phyloP scores from a whole-genome alignment of 2,113 vertebrate species.

The Castor canadensis region DNA sequence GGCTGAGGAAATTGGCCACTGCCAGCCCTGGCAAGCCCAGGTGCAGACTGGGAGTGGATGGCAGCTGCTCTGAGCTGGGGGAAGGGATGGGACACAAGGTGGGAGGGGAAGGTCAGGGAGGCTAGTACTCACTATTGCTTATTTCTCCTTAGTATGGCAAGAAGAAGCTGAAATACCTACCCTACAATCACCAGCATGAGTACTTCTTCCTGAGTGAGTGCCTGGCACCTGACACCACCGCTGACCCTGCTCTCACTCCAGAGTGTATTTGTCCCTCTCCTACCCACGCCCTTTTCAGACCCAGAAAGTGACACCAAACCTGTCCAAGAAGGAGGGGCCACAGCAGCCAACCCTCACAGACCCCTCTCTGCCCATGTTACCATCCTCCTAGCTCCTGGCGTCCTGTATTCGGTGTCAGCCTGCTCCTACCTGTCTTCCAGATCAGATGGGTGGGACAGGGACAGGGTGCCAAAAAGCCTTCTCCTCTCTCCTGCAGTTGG shows the following conservation, averaged over 20 bases:
- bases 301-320: not conserved
- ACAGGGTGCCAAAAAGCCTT: not conserved
- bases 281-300: not conserved
- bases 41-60: not conserved
- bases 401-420: accelerated
- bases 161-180: constrained; percentile 88
- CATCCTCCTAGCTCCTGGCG: not conserved
- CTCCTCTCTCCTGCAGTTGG: constrained; percentile 85
- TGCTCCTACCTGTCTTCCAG: accelerated
- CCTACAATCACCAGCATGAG: constrained; percentile 91
- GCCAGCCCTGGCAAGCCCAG: not conserved
- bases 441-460: too few relatives aligned
- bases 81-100: accelerated
- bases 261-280: not conserved
- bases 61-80: too few relatives aligned
- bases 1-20: not conserved
- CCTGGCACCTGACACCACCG: too few relatives aligned
- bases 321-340: not conserved
- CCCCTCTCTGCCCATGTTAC: accelerated
- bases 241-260: not conserved
- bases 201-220: constrained; percentile 96
- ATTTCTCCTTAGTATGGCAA: constrained; percentile 88
- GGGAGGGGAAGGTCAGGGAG: accelerated
- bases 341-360: not conserved
- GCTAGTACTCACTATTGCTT: not conserved